Base-by-base conservation (phyloP, 2,888 invertebrate species). In the Caenorhabditis imperialis region DNA sequence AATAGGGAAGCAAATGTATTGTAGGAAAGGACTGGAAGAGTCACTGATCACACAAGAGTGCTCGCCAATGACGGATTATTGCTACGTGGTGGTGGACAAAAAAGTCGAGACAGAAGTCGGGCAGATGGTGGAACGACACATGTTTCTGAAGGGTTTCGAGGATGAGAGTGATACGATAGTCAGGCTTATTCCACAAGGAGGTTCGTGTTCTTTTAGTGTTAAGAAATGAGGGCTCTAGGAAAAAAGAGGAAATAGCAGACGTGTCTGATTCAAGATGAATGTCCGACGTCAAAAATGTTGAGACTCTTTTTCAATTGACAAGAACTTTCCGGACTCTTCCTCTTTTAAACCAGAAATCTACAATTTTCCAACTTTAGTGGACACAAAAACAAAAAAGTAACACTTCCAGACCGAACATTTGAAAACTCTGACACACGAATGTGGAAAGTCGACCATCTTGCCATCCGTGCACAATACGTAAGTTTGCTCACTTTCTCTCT, bases 161-260 rank as follows among this genome's bases (percentile, higher is more conserved):
- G 73, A 78, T 12, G 82, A 82, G 44, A 77, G 75, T 45, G 84
- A 84, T 44, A 81, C 82, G 2, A 67, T 78, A 25, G 75, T 79
- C 5, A 35, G 61, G 35, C 51, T 84, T 8, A 76, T 78, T 27
- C 71, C 81, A 0, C 82, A 79, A 23, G 55, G 47, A 3, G 78
- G 79, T 73, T 12, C 16, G 53, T 23, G 3, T 16, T 45, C 16
- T 10, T 40, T 53, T 2, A 20, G 10, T 30, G n/a, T n/a, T n/a
- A n/a, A n/a, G n/a, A n/a, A n/a, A n/a, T n/a, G n/a, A n/a, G n/a
- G n/a, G n/a, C n/a, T n/a, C n/a, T n/a, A n/a, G n/a, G n/a, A n/a
- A n/a, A n/a, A n/a, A n/a, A n/a, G n/a, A n/a, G n/a, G n/a, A n/a
- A n/a, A n/a, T n/a, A n/a, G n/a, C n/a, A n/a, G n/a, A n/a, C n/a